Evolutionary conservation across 2,113 vertebrate species (phyloP).

Genomic region (Sebastes schlegelii): DNA sequence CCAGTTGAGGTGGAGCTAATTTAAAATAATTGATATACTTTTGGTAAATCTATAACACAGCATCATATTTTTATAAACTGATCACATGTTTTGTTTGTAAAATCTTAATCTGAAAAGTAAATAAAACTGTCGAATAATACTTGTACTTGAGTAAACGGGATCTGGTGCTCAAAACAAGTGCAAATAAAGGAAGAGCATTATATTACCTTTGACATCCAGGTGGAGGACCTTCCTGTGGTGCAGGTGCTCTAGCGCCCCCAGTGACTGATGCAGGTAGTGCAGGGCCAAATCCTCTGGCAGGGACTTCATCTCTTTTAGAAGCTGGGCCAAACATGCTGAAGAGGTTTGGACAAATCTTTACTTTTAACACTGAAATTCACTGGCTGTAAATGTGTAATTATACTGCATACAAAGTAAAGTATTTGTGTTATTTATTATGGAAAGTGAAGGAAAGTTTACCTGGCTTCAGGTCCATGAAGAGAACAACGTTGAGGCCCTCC

Average conservation of each 20-base stretch:
- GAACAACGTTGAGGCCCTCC: slow-evolving; percentile 89
- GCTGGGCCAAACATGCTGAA: slow-evolving; percentile 88
- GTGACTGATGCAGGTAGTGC: slow-evolving; percentile 90
- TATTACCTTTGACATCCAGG: slow-evolving; percentile 93
- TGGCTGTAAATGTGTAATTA: no score
- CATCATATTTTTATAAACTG: no score
- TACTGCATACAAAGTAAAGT: not conserved
- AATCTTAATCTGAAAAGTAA: no score
- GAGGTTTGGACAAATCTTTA: not conserved
- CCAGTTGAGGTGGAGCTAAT: no score
- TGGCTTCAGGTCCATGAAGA: slow-evolving; percentile 96
- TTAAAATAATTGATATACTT: no score
- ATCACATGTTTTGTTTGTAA: no score
- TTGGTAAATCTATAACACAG: no score
- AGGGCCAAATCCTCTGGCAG: slow-evolving; percentile 93
- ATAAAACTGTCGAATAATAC: no score
- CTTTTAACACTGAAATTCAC: not conserved
- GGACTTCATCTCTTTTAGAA: slow-evolving; percentile 87
- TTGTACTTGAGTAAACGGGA: not conserved
- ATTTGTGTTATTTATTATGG: not conserved
- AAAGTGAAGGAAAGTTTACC: slow-evolving; percentile 77
- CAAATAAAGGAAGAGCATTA: no score
- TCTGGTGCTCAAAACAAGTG: not conserved
- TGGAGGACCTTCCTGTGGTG: slow-evolving; percentile 91
- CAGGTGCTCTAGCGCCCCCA: slow-evolving; percentile 92